A percentile compares a stretch with the other conserved stretches of the same genome.
Evolutionary conservation across 1,140 invertebrate genomes (phyloP).

Genomic region (Brachionus manjavacas): DNA sequence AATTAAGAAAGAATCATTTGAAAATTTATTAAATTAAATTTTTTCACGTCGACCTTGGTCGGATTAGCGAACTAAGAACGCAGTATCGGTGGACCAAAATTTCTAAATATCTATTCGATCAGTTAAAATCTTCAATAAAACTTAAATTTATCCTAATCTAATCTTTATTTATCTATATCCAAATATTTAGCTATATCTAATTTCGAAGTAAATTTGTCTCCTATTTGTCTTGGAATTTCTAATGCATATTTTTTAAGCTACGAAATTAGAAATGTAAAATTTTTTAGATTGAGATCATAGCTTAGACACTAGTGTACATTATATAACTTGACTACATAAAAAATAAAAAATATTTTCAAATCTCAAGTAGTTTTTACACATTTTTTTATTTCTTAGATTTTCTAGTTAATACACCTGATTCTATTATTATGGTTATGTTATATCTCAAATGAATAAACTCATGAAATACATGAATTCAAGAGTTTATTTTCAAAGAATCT

Average conservation of each 20-base stretch:
- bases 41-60: neutral
- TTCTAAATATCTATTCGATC: neutral
- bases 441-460: neutral
- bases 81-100: neutral
- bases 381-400: neutral
- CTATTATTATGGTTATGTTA: neutral
- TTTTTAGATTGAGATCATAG: neutral
- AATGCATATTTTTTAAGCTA: neutral
- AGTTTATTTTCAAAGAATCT: neutral
- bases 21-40: neutral
- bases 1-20: too few species aligned
- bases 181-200: slow-evolving; percentile 1
- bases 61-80: neutral
- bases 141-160: neutral
- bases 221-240: neutral
- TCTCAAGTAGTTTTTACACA: slow-evolving; percentile 3
- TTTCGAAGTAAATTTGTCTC: neutral
- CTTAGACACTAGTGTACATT: neutral
- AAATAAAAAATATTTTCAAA: slow-evolving; percentile 26
- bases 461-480: neutral
- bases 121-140: neutral
- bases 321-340: slow-evolving; percentile 25
- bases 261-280: neutral
- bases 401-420: slow-evolving; percentile 22
- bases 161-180: neutral